Evolutionary conservation across 1,140 invertebrate genomes (phyloP).

Genomic region (Calephelis virginiensis): DNA sequence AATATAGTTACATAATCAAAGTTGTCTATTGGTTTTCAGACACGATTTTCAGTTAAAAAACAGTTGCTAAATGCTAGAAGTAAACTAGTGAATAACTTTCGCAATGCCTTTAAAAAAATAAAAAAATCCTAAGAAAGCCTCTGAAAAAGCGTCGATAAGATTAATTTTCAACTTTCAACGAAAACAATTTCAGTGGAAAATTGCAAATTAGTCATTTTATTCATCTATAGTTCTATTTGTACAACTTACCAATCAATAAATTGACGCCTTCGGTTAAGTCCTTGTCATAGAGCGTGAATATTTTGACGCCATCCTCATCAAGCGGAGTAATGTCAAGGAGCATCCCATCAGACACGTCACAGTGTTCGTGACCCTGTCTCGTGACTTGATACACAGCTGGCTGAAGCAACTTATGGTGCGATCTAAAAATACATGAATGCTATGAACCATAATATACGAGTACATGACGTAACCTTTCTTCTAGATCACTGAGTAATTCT

Average conservation of each 20-base stretch:
- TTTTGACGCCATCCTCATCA: constrained; percentile 80
- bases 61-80: too few relatives aligned
- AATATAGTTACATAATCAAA: too few relatives aligned
- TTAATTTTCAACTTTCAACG: too few relatives aligned
- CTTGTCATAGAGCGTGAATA: constrained; percentile 84
- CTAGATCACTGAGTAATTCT: constrained; percentile 35
- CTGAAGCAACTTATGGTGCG: constrained; percentile 62
- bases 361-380: constrained; percentile 82
- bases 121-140: too few relatives aligned
- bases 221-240: too few relatives aligned
- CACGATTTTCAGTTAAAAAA: too few relatives aligned
- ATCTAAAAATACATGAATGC: constrained; percentile 50
- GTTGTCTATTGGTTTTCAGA: too few relatives aligned
- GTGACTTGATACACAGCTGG: constrained; percentile 83
- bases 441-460: constrained; percentile 2
- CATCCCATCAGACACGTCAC: constrained; percentile 82
- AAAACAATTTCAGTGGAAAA: too few relatives aligned
- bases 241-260: constrained; percentile 80
- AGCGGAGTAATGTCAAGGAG: constrained; percentile 83
- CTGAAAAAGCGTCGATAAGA: too few relatives aligned
- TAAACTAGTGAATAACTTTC: too few relatives aligned
- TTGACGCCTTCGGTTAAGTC: constrained; percentile 84
- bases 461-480: constrained; percentile 11
- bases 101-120: too few relatives aligned
- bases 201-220: too few relatives aligned